These are phyloP conservation scores for Anorthoa munda DNA, from an alignment of 2,888 invertebrate species.

Conservation along the genomic window DNA sequence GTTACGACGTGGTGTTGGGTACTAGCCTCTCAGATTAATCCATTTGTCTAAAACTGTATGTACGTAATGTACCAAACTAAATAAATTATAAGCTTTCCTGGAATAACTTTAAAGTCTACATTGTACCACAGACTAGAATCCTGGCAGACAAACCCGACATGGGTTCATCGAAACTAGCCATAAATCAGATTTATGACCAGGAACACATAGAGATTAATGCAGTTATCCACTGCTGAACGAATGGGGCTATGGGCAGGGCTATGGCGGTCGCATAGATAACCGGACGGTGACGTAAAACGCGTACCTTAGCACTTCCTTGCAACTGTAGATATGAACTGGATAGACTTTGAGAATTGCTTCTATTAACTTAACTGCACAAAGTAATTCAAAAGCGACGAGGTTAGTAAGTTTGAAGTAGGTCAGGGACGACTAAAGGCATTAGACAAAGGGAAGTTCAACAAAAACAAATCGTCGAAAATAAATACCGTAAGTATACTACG, in stretches of 20 bases:
- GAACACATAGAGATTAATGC: conserved; percentile 52
- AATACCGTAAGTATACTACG: too few relatives aligned
- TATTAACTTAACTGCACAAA: neutral
- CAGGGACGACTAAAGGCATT: neutral
- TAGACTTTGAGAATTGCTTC: neutral
- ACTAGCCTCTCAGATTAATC: too few relatives aligned
- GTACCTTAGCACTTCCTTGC: neutral
- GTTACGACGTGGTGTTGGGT: too few relatives aligned
- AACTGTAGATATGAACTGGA: neutral
- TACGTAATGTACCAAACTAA: neutral
- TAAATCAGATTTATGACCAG: conserved; percentile 54
- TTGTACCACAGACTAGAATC: neutral
- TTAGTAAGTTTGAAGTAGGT: neutral
- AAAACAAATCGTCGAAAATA: too few relatives aligned
- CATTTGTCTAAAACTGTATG: neutral
- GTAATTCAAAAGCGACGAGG: neutral
- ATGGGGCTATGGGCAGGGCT: conserved; percentile 4
- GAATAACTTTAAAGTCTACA: neutral
- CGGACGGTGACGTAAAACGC: neutral
- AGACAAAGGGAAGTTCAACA: too few relatives aligned
- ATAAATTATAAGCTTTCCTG: neutral
- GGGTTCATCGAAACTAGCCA: conserved; percentile 42
- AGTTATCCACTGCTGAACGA: conserved; percentile 16
- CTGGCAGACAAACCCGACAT: conserved; percentile 34
- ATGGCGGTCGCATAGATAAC: conserved; percentile 28